Evolutionary conservation across 2,113 vertebrate genomes (phyloP), one percentile per base, ranked within the genome.

Genomic region (Ciconia boyciana): DNA sequence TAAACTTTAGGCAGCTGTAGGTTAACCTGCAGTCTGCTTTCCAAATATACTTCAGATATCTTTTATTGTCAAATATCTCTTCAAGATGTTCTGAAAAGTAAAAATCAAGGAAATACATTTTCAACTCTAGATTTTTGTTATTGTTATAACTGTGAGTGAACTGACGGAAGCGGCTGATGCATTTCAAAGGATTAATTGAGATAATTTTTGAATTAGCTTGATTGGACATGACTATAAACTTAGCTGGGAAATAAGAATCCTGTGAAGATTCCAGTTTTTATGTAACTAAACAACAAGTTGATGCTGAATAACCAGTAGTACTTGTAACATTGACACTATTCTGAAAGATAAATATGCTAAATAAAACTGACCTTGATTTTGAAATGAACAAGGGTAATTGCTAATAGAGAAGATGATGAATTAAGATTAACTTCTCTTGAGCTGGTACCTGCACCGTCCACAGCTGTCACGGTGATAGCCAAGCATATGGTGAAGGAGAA

Each of bases 291-390:
- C 43, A 46, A 54, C 32, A 75, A 71, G 8, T 9, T 76, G 49
- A 79, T 46, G 55, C 51, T 84, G 41, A 79, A 60, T 75, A 89
- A 13, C 31, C 29, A 34, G 9, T 20, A 41, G 39, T 34, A 51
- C 31, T 70, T 16, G 4, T 28, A 60, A 39, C 43, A 34, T 12
- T 61, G 76, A 20, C 24, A 13, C 18, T 57, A 20, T 51, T 48
- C 34, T 57, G 43, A 64, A 55, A 75, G 46, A 62, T 34, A 93
- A 87, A 60, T 86, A 5, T 7, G 32, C n/a, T 82, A 31, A 68
- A 22, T 89, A 61, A 79, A 91, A 81, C 41, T 86, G 85, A 93
- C 70, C 93, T 83, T 95, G 41, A 41, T 92, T 89, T 83, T 81
- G 52, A 90, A 89, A 66, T 51, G 80, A 77, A 58, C 82, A 80